Evolutionary conservation across 2,888 invertebrate species (phyloP), one percentile per base, ranked within the genome.

Genomic region (Prenolepis imparis): DNA sequence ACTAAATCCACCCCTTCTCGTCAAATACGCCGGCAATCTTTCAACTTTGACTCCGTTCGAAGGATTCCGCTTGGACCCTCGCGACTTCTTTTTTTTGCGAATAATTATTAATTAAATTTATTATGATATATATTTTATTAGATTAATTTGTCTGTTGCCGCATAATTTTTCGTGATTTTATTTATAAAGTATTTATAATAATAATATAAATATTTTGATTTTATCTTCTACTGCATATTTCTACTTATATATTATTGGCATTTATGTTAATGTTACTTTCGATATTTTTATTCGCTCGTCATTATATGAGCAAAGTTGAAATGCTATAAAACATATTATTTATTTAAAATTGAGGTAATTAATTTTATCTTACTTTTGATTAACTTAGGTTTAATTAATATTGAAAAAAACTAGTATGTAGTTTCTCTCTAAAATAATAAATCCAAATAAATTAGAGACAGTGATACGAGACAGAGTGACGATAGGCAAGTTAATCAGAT

Each of bases 401-500:
- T 28, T 9, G 0, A 3, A 41, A 18, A 18, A 61, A 15, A n/a
- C 1, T 24, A 55, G 3, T 70, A 21, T 18, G 6, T 18, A 1
- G 6, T 57, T 3, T 36, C 4, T 36, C 5, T 36, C 5, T 28
- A 73, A 8, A 59, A n/a, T 75, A 63, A 74, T 3, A 12, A 32
- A 18, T 9, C 11, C 28, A 44, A 48, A 48, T 15, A 44, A 48
- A 28, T 21, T 15, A 55, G n/a, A 24, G n/a, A n/a, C n/a, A n/a
- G 12, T 21, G 8, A 12, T 39, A 41, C 64, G 52, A 64, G 21
- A 36, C 55, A 55, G n/a, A n/a, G 3, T 55, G 80, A 84, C 74
- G 82, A 83, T 70, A 86, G 80, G 77, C 81, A 57, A 72, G 61
- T 86, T 85, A 83, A 80, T 84, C 85, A 82, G 83, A 84, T 87